Evolutionary conservation across 2,113 vertebrate species (phyloP).

Genomic region (Passer montanus): DNA sequence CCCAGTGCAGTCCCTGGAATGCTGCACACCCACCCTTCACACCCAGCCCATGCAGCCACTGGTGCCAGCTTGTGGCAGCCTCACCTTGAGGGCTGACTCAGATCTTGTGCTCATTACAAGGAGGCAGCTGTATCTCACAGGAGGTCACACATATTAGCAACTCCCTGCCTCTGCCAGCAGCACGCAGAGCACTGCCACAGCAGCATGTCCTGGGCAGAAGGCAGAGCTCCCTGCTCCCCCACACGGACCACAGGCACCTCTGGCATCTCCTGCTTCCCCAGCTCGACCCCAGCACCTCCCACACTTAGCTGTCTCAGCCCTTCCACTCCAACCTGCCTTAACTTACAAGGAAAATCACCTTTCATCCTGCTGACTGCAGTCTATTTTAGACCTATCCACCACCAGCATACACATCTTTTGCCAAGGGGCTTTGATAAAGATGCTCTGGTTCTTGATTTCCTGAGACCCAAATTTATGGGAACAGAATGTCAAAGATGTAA

Average conservation of each 20-base stretch:
- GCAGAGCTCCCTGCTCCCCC: rapidly evolving
- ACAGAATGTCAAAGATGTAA: background rate
- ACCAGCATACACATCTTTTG: rapidly evolving
- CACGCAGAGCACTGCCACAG: background rate
- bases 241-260: rapidly evolving
- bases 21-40: background rate
- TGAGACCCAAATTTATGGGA: background rate
- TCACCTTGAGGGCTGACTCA: background rate
- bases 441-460: background rate
- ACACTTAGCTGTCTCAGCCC: background rate
- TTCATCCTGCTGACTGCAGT: background rate
- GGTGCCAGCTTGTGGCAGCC: background rate
- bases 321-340: background rate
- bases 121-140: background rate
- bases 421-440: background rate
- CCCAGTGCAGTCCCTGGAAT: rapidly evolving
- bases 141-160: background rate
- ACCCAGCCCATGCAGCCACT: background rate
- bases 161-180: background rate
- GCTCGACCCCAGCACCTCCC: background rate
- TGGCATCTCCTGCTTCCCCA: background rate
- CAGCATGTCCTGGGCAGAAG: background rate
- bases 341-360: background rate
- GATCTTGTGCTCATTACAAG: background rate
- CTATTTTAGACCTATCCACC: background rate